A percentile compares a stretch with the other conserved stretches of the same genome.
phyloP scores from a whole-genome alignment of 2,113 vertebrate genomes.

The Nannobrachium achirus region DNA sequence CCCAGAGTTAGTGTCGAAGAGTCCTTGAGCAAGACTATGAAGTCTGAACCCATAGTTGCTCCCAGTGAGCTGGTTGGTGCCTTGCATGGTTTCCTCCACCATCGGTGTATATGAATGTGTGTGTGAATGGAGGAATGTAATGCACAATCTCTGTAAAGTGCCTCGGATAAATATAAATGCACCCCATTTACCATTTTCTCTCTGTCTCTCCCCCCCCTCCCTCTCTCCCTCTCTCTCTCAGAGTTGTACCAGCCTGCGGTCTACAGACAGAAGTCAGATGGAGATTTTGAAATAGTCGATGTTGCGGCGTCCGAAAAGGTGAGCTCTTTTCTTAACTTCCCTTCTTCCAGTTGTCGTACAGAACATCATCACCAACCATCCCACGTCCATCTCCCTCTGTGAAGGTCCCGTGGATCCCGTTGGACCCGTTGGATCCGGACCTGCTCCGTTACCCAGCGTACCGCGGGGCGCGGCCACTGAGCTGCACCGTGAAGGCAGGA shows the following conservation, averaged over 20 bases:
- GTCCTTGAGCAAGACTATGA: no score
- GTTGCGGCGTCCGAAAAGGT: slow-evolving; percentile 85
- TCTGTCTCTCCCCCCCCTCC: no score
- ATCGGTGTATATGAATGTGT: no score
- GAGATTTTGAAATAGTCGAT: slow-evolving; percentile 87
- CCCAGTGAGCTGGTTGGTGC: no score
- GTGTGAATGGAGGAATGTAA: no score
- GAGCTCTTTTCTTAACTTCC: background rate
- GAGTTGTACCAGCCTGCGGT: slow-evolving; percentile 89
- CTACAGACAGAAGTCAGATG: slow-evolving; percentile 83
- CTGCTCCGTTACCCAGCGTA: slow-evolving; percentile 86
- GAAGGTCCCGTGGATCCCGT: slow-evolving; percentile 94
- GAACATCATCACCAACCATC: no score
- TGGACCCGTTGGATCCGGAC: slow-evolving; percentile 91
- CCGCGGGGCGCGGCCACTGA: slow-evolving; percentile 76
- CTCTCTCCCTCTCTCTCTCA: slow-evolving; percentile 50
- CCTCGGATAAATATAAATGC: no score
- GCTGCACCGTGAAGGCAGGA: slow-evolving; percentile 87
- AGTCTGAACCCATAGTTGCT: no score
- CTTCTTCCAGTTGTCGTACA: background rate
- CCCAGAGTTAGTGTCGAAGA: no score
- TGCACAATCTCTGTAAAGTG: no score
- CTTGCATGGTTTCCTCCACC: no score
- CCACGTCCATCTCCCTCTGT: background rate
- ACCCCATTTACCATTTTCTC: no score